Conservation (phyloP, 2,797 vertebrate genomes). For the Leucoraja ocellata region DNA sequence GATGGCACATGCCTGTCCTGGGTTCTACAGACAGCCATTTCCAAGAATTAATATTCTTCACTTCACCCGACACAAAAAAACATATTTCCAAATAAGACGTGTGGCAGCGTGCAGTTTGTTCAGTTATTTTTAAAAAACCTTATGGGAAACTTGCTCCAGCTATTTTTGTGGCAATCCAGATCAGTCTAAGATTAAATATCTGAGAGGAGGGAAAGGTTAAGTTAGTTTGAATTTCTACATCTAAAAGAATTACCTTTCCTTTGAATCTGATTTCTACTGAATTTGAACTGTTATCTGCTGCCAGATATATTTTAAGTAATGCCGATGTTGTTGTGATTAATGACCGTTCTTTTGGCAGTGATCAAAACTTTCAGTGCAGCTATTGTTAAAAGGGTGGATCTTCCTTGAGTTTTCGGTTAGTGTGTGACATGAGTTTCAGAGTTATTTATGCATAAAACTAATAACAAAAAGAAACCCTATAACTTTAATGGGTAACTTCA, state of each 20-base stretch:
- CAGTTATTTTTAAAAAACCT: not conserved
- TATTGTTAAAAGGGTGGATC: not conserved
- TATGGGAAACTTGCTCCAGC: not conserved
- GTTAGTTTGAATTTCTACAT: constrained; percentile 2
- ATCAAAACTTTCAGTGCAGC: not conserved
- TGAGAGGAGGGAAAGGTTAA: not conserved
- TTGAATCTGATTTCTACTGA: not conserved
- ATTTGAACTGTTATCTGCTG: constrained; percentile 19
- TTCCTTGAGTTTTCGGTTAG: not conserved
- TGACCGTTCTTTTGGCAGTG: not conserved
- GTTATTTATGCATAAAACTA: not conserved
- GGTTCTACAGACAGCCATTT: not conserved
- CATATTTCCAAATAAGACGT: not conserved
- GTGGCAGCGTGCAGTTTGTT: not conserved
- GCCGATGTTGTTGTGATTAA: not conserved
- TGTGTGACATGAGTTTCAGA: not conserved
- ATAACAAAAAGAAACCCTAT: not conserved
- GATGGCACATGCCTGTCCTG: too few relatives aligned
- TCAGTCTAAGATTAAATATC: not conserved
- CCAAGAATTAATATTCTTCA: not conserved
- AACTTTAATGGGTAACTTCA: not conserved
- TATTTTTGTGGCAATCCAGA: not conserved
- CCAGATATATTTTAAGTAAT: not conserved
- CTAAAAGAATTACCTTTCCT: constrained; percentile 6
- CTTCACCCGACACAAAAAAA: not conserved